phyloP scores from a whole-genome alignment of 2,113 vertebrate genomes.

The Isurus oxyrinchus region DNA sequence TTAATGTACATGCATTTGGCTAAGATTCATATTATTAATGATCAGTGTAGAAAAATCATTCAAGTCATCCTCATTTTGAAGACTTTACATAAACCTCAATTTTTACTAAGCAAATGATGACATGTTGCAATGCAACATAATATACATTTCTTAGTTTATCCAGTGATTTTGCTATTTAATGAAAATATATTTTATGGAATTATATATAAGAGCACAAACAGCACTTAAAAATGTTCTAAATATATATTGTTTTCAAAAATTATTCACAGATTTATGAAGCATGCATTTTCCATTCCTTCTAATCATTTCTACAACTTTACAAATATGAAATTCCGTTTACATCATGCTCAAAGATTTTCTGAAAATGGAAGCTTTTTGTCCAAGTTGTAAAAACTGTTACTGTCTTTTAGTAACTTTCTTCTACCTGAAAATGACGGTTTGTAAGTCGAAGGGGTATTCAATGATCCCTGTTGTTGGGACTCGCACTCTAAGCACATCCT shows the following conservation, averaged over 20 bases:
- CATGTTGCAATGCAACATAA: not conserved
- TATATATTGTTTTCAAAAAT: not conserved
- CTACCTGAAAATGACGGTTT: slow-evolving; percentile 95
- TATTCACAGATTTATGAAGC: slow-evolving; percentile 16
- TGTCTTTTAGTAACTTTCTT: slow-evolving; percentile 42
- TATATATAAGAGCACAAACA: not conserved
- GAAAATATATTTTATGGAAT: not conserved
- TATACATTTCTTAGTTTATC: not conserved
- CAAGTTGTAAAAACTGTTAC: slow-evolving; percentile 16
- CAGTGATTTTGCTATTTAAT: not conserved
- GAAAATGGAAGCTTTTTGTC: not conserved
- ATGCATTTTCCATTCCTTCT: slow-evolving; percentile 10
- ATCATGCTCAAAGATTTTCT: not conserved
- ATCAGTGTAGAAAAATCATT: not conserved
- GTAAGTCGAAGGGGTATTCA: slow-evolving; percentile 88
- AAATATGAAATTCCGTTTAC: slow-evolving; percentile 8
- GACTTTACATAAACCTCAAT: not conserved
- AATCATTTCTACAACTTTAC: not conserved
- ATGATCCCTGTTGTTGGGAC: slow-evolving; percentile 75
- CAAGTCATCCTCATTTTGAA: not conserved
- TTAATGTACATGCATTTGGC: not conserved
- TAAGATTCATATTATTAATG: not conserved
- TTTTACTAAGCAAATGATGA: not conserved
- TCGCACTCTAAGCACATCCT: slow-evolving; percentile 73
- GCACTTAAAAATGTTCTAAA: not conserved